phyloP scores from a whole-genome alignment of 2,113 vertebrate species.

The Oostethus manadensis region DNA sequence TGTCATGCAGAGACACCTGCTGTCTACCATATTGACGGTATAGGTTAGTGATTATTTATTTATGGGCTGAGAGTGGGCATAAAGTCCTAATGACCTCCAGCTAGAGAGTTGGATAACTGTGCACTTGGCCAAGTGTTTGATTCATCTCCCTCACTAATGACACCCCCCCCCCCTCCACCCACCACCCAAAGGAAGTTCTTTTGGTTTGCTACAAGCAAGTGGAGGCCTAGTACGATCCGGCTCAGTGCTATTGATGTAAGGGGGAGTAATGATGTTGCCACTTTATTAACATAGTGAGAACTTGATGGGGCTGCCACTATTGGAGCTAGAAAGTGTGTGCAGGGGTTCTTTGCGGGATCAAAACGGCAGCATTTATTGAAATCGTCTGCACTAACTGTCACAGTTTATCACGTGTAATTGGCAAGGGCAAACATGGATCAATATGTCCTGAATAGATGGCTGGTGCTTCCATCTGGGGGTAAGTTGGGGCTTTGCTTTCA shows the following conservation, averaged over 20 bases:
- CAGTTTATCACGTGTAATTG: slow-evolving; percentile 56
- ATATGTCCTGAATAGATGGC: slow-evolving; percentile 50
- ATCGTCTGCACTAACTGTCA: slow-evolving; percentile 33
- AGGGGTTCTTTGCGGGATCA: slow-evolving; percentile 1
- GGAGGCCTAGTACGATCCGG: slow-evolving; percentile 3
- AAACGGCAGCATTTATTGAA: slow-evolving; percentile 37
- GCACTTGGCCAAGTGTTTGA: slow-evolving; percentile 52
- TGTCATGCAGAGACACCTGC: slow-evolving; percentile 30
- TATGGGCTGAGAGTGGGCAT: slow-evolving; percentile 51
- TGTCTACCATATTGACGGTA: slow-evolving; percentile 14
- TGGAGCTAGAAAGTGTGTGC: slow-evolving; percentile 3
- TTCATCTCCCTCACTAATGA: slow-evolving; percentile 55
- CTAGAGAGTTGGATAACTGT: slow-evolving; percentile 52
- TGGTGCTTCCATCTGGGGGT: slow-evolving; percentile 34
- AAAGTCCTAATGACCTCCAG: slow-evolving; percentile 58
- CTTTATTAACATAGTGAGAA: background rate
- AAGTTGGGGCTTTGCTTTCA: slow-evolving; percentile 23
- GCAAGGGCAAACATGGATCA: slow-evolving; percentile 41
- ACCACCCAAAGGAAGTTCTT: slow-evolving; percentile 29
- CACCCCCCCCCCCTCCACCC: slow-evolving; percentile 13
- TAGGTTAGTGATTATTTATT: slow-evolving; percentile 61
- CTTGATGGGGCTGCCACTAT: background rate
- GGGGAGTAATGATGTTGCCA: background rate
- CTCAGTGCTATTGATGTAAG: background rate
- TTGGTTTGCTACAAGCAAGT: slow-evolving; percentile 18